Percentiles rank a stretch among this genome's conserved stretches.
These are phyloP conservation scores for Melanchra persicariae DNA, from an alignment of 2,888 invertebrate genomes.

Conservation along the genomic window DNA sequence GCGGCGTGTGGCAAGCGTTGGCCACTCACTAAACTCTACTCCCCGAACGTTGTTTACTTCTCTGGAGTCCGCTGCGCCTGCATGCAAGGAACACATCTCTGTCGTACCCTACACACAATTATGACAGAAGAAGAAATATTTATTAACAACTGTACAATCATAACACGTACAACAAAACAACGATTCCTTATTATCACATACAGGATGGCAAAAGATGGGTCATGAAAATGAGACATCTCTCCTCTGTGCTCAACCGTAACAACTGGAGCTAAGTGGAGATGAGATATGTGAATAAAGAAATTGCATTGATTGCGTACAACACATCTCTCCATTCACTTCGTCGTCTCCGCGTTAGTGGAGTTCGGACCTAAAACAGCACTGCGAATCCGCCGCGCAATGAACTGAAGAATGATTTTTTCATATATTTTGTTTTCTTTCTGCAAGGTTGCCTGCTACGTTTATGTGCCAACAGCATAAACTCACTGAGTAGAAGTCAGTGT, in stretches of 20 bases:
- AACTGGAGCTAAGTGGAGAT: not conserved
- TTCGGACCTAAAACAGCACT: not conserved
- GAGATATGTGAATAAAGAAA: not conserved
- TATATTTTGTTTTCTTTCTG: not conserved
- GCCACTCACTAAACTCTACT: not conserved
- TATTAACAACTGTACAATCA: too few species aligned
- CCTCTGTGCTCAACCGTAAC: too few species aligned
- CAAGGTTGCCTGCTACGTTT: not conserved
- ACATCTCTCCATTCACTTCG: not conserved
- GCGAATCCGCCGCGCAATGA: not conserved
- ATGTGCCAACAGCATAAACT: conserved; percentile 15
- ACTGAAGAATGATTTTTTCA: not conserved
- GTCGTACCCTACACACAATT: too few species aligned
- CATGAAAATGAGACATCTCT: not conserved
- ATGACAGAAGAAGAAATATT: too few species aligned
- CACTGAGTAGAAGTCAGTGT: conserved; percentile 29
- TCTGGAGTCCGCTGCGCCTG: not conserved
- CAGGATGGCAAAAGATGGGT: not conserved
- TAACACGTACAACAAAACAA: too few species aligned
- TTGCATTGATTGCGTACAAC: not conserved
- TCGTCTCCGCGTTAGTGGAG: not conserved
- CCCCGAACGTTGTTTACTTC: not conserved
- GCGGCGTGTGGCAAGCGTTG: too few species aligned
- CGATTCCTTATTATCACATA: too few species aligned
- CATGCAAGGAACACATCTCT: too few species aligned